These are phyloP conservation scores for Nesogale talazaci DNA, from an alignment of 2,113 vertebrate genomes.

Conservation along the genomic window DNA sequence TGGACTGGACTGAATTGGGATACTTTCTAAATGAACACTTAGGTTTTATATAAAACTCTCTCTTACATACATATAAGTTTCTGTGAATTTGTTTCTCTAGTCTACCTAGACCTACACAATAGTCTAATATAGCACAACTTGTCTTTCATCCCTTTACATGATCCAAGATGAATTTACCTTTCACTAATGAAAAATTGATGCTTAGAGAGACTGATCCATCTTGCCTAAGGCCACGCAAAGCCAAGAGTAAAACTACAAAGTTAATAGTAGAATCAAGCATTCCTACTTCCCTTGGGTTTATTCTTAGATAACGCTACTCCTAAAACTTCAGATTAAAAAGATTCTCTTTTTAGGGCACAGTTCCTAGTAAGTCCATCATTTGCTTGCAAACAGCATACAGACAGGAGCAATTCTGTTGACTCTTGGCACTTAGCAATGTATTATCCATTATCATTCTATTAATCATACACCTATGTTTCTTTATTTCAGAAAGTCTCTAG, in stretches of 20 bases:
- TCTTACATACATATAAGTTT: no score
- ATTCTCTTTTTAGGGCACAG: not conserved
- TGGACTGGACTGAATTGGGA: no score
- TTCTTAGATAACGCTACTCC: slow-evolving; percentile 26
- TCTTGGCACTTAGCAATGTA: not conserved
- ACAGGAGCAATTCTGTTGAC: slow-evolving; percentile 29
- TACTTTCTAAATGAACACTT: no score
- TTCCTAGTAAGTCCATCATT: slow-evolving; percentile 3
- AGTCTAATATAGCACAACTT: not conserved
- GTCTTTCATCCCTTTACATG: not conserved
- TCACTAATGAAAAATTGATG: slow-evolving; percentile 70
- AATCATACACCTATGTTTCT: not conserved
- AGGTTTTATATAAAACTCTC: no score
- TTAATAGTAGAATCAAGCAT: slow-evolving; percentile 56
- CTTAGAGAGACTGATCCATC: slow-evolving; percentile 41
- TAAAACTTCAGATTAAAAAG: slow-evolving; percentile 46
- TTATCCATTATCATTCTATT: not conserved
- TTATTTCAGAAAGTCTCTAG: slow-evolving; percentile 44
- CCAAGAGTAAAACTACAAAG: slow-evolving; percentile 65
- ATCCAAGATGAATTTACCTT: slow-evolving; percentile 35
- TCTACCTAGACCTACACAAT: not conserved
- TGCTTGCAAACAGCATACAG: slow-evolving; percentile 51
- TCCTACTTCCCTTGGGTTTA: slow-evolving; percentile 52
- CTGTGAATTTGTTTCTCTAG: no score
- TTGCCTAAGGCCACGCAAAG: slow-evolving; percentile 57